Evolutionary conservation across 2,797 vertebrate species (phyloP).

Genomic region (Linurgus olivaceus): DNA sequence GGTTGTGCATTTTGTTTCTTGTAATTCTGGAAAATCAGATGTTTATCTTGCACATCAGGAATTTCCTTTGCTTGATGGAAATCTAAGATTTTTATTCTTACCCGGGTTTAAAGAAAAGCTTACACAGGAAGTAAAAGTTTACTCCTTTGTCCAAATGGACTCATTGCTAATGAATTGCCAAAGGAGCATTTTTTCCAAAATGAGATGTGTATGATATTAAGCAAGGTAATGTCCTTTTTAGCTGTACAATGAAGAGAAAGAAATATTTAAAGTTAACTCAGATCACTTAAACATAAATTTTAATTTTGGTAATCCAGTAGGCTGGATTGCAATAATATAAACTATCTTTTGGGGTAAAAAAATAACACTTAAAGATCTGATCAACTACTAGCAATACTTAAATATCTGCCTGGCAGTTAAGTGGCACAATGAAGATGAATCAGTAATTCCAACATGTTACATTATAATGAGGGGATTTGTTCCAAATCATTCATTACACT

Average conservation of each 20-base stretch:
- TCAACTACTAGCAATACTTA: slow-evolving; percentile 16
- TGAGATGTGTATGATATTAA: neutral
- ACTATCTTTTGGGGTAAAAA: neutral
- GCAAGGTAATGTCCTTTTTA: neutral
- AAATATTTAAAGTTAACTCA: neutral
- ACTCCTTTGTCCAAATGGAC: neutral
- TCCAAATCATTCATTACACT: neutral
- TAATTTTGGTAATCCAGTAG: slow-evolving; percentile 38
- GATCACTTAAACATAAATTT: neutral
- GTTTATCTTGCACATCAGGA: neutral
- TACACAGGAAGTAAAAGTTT: neutral
- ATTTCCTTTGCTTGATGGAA: neutral
- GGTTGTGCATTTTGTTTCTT: slow-evolving; percentile 7
- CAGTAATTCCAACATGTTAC: neutral
- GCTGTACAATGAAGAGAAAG: neutral
- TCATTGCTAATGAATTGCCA: neutral
- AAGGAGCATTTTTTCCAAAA: slow-evolving; percentile 22
- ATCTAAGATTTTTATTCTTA: neutral
- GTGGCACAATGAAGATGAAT: neutral
- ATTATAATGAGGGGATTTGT: neutral
- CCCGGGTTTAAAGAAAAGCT: neutral
- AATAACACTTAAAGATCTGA: neutral
- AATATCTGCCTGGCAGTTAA: neutral
- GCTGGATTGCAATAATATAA: slow-evolving; percentile 22
- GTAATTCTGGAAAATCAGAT: neutral